phyloP scores from a whole-genome alignment of 30 jellyfish, hydroid and myxozoan genomes.

The Aurelia aurita region DNA sequence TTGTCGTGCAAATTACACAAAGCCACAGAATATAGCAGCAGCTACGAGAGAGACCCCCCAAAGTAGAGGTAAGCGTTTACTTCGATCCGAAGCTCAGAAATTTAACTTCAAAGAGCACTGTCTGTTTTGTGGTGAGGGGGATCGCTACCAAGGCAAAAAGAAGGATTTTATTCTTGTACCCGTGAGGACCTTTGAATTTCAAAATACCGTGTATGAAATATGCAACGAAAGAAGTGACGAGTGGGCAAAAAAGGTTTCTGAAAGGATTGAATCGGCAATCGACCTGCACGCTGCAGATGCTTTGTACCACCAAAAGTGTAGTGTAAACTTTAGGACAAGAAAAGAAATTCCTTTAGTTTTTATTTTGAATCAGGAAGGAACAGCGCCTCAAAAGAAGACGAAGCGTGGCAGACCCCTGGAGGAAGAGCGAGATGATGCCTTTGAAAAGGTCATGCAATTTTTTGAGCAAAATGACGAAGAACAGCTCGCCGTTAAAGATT shows the following conservation, averaged over 20 bases:
- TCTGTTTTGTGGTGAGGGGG: constrained; percentile 56
- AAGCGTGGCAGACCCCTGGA: constrained; percentile 41
- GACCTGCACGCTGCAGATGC: constrained; percentile 67
- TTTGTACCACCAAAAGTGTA: constrained; percentile 48
- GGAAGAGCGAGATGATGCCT: constrained; percentile 40
- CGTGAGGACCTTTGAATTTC: constrained; percentile 54
- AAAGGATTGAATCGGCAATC: constrained; percentile 26
- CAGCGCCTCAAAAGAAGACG: constrained; percentile 50
- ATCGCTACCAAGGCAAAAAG: constrained; percentile 50
- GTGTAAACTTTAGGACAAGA: constrained; percentile 64
- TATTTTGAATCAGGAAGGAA: neutral
- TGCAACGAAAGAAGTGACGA: constrained; percentile 51
- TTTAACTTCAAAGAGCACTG: no score
- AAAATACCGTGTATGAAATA: constrained; percentile 25
- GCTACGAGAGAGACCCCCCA: constrained; percentile 42
- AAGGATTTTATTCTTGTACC: constrained; percentile 44
- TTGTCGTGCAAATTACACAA: constrained; percentile 37
- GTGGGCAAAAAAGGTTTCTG: no score
- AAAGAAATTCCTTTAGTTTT: constrained; percentile 28
- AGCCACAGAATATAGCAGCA: constrained; percentile 49
- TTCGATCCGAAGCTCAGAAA: constrained; percentile 42
- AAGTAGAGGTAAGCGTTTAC: constrained; percentile 29
- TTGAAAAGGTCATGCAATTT: constrained; percentile 46
- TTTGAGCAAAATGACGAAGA: constrained; percentile 54
- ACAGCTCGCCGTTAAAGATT: constrained; percentile 61